Percentiles rank a stretch among this genome's conserved stretches.
Conservation (phyloP, 2,113 vertebrate genomes). For the Cavia aperea region DNA sequence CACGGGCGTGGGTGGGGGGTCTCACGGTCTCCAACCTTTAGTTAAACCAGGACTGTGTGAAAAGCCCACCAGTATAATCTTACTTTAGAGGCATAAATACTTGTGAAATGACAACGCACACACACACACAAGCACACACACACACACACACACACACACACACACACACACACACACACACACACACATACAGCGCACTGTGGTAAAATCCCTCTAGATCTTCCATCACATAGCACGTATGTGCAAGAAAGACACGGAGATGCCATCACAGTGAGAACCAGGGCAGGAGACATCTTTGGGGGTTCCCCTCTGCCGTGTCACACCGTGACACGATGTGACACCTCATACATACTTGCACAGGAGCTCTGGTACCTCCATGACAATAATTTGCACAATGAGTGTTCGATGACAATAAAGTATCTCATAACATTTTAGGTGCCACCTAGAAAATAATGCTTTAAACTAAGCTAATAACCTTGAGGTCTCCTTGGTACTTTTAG, state of each 20-base stretch:
- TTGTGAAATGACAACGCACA: neutral
- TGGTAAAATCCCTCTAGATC: neutral
- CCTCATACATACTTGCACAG: neutral
- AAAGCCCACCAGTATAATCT: neutral
- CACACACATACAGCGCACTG: neutral
- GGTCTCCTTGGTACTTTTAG: neutral
- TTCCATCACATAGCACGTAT: neutral
- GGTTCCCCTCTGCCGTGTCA: neutral
- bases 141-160: no score
- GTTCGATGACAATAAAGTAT: neutral
- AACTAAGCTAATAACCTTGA: neutral
- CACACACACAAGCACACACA: no score
- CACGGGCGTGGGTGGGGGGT: neutral
- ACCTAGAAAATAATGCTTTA: neutral
- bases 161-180: no score
- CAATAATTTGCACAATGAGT: neutral
- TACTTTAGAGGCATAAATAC: neutral
- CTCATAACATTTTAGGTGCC: neutral
- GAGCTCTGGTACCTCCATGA: neutral
- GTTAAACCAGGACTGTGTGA: neutral
- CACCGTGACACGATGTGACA: neutral
- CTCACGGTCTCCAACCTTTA: neutral
- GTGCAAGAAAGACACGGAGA: rapidly evolving
- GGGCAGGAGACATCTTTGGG: neutral
- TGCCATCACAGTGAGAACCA: neutral